Percentiles rank a stretch among this genome's conserved stretches.
Evolutionary conservation across 2,888 invertebrate genomes (phyloP).

Genomic region (Empis livida): DNA sequence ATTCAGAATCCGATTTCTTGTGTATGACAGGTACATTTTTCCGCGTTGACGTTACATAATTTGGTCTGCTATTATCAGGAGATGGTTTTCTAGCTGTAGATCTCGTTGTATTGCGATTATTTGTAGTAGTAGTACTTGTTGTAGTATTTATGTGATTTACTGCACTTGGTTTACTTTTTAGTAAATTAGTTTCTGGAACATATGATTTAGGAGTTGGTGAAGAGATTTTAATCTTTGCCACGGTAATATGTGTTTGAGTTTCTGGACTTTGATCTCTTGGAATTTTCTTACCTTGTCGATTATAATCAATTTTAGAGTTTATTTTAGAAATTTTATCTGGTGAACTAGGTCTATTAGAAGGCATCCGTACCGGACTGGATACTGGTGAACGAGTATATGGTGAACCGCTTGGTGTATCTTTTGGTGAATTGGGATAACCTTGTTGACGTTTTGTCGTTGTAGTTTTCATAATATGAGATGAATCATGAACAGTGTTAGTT

Average conservation of each 20-base stretch:
- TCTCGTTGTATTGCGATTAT: background rate
- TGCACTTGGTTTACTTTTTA: constrained; percentile 9
- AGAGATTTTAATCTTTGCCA: constrained; percentile 16
- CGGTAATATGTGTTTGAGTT: constrained; percentile 13
- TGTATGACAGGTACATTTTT: background rate
- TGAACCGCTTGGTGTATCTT: constrained; percentile 30
- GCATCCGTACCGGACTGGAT: constrained; percentile 13
- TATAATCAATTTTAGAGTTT: background rate
- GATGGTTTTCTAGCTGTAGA: background rate
- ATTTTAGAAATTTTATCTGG: constrained; percentile 4
- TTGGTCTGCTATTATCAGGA: background rate
- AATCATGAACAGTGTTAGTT: constrained; percentile 8
- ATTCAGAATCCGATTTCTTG: background rate
- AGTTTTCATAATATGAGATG: constrained; percentile 16
- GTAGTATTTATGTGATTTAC: background rate
- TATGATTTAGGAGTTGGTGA: constrained; percentile 9
- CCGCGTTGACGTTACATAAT: no score
- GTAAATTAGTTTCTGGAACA: constrained; percentile 2
- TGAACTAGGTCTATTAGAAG: constrained; percentile 9
- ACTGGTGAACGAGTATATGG: constrained; percentile 27
- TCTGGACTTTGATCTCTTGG: constrained; percentile 6
- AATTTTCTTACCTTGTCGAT: background rate
- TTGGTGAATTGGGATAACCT: constrained; percentile 9
- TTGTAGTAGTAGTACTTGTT: background rate
- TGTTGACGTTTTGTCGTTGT: background rate